phyloP scores from a whole-genome alignment of 1,140 invertebrate species.

The Drosophila virilis region DNA sequence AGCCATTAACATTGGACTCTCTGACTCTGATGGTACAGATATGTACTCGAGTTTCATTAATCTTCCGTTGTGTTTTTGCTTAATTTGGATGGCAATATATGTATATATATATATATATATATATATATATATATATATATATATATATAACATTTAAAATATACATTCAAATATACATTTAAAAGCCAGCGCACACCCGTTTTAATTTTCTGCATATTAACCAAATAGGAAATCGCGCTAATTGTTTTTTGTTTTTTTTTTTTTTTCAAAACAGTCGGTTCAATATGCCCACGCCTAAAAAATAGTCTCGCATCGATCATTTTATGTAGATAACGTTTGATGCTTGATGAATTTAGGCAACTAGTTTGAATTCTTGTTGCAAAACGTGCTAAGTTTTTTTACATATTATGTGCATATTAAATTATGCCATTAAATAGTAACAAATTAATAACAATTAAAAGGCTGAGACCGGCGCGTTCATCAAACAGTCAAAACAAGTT shows the following conservation, averaged over 20 bases:
- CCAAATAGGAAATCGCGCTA: conserved; percentile 80
- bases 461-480: conserved; percentile 43
- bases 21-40: conserved; percentile 52
- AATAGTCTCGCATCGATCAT: conserved; percentile 55
- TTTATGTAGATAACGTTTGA: conserved; percentile 60
- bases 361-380: conserved; percentile 1
- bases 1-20: no score
- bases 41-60: conserved; percentile 81
- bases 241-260: conserved; percentile 67
- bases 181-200: conserved; percentile 66
- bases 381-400: conserved; percentile 51
- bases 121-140: neutral
- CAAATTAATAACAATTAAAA: conserved; percentile 77
- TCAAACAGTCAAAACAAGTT: conserved; percentile 63
- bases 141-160: conserved; percentile 7
- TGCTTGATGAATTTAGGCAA: conserved; percentile 37
- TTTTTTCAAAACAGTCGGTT: conserved; percentile 44
- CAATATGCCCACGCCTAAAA: conserved; percentile 54
- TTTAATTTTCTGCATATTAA: conserved; percentile 81
- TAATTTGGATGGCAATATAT: conserved; percentile 57
- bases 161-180: conserved; percentile 3
- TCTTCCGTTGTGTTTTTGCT: conserved; percentile 75
- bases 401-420: conserved; percentile 54
- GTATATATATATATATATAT: no score
- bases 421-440: conserved; percentile 72